Conservation (phyloP, 2,113 vertebrate genomes). For the Zeus faber region DNA sequence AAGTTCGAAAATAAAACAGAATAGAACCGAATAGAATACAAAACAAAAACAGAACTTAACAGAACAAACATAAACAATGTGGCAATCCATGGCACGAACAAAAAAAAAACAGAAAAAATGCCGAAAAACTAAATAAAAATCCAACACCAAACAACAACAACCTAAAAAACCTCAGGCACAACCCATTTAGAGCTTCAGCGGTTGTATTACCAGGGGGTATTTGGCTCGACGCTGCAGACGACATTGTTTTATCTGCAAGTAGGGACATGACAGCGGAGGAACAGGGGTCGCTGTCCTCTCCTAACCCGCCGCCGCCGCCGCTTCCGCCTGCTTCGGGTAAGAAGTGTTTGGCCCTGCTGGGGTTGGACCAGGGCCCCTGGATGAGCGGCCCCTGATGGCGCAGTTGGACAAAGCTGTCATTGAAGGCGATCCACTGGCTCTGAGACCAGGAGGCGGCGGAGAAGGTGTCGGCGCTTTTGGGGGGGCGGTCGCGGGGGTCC, state of each 20-base stretch:
- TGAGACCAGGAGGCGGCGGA: slow-evolving; percentile 68
- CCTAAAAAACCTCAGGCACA: slow-evolving; percentile 12
- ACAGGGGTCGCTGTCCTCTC: slow-evolving; percentile 61
- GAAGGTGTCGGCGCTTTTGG: slow-evolving; percentile 59
- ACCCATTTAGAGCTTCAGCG: background rate
- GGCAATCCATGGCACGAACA: no score
- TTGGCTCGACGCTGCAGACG: slow-evolving; percentile 66
- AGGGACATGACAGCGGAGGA: slow-evolving; percentile 62
- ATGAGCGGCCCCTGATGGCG: slow-evolving; percentile 65
- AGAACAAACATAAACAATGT: no score
- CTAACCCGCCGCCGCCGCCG: slow-evolving; percentile 51
- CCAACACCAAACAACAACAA: slow-evolving; percentile 7
- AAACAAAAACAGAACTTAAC: no score
- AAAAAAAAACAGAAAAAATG: background rate
- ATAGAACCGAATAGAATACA: no score
- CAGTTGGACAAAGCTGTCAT: slow-evolving; percentile 75
- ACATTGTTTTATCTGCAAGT: slow-evolving; percentile 62
- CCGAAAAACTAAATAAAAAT: background rate
- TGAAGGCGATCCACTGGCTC: slow-evolving; percentile 82
- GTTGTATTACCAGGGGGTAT: slow-evolving; percentile 75
- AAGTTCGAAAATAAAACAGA: no score
- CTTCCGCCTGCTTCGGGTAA: no score
- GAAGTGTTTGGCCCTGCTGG: no score
- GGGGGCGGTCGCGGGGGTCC: slow-evolving; percentile 17
- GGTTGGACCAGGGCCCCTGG: no score